These are phyloP conservation scores for Tragelaphus scriptus DNA, from an alignment of 2,113 vertebrate species.

Conservation along the genomic window DNA sequence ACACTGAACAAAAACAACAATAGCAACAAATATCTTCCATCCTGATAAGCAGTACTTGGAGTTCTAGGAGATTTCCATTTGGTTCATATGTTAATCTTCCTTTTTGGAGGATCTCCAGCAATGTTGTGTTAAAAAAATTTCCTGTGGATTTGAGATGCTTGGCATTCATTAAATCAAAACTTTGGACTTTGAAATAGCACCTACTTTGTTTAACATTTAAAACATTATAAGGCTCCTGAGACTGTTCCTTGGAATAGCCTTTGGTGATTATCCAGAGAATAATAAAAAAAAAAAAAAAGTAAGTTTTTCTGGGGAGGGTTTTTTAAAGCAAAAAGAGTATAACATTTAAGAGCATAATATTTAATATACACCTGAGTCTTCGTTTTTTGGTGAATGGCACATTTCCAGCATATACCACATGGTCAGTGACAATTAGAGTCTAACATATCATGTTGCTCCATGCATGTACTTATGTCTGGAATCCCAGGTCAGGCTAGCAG, in stretches of 20 bases:
- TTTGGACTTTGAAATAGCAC: constrained; percentile 54
- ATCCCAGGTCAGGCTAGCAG: neutral
- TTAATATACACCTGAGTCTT: neutral
- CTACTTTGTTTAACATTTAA: constrained; percentile 67
- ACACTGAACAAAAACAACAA: neutral
- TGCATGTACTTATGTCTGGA: neutral
- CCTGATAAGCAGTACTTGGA: neutral
- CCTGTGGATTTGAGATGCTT: constrained; percentile 56
- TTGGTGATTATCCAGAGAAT: constrained; percentile 50
- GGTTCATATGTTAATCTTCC: constrained; percentile 22
- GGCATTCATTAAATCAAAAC: constrained; percentile 50
- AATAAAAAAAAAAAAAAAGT: constrained; percentile 33
- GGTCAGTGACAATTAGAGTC: neutral
- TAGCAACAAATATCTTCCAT: neutral
- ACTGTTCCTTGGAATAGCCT: constrained; percentile 56
- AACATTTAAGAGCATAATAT: constrained; percentile 28
- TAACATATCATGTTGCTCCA: neutral
- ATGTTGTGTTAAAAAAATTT: constrained; percentile 51
- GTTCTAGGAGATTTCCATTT: constrained; percentile 32
- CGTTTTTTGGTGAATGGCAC: neutral
- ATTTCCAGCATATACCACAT: neutral
- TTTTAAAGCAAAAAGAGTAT: constrained; percentile 55
- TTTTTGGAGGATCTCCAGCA: constrained; percentile 41
- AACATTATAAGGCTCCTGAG: constrained; percentile 54
- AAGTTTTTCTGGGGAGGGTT: constrained; percentile 17